A percentile compares a stretch with the other conserved stretches of the same genome.
These are phyloP conservation scores for Thamnophis sirtalis DNA, from an alignment of 2,113 vertebrate genomes.

Conservation along the genomic window DNA sequence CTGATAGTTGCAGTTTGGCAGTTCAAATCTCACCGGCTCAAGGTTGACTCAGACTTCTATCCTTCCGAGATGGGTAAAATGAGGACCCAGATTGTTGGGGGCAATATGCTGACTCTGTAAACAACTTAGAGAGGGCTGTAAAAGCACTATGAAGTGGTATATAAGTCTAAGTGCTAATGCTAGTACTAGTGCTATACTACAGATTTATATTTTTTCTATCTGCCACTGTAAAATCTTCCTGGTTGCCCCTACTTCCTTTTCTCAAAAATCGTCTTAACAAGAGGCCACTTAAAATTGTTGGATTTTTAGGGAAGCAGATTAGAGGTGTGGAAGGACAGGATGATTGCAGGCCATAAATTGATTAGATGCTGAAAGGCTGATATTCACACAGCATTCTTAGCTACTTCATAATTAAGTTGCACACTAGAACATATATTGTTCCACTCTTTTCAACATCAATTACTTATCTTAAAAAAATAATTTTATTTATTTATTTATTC, in stretches of 20 bases:
- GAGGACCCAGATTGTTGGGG: too few relatives aligned
- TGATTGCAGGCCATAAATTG: neutral
- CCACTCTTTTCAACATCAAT: neutral
- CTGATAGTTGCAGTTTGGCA: too few relatives aligned
- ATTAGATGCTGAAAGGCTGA: neutral
- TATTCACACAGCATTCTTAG: neutral
- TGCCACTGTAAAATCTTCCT: neutral
- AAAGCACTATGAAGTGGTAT: too few relatives aligned
- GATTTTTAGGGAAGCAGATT: neutral
- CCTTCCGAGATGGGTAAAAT: too few relatives aligned
- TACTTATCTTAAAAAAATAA: neutral
- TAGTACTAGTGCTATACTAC: too few relatives aligned
- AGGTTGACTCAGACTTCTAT: too few relatives aligned
- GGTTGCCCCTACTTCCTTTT: neutral
- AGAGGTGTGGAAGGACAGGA: neutral
- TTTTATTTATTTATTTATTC: too few relatives aligned
- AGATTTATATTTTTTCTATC: neutral
- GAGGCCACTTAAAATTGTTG: neutral
- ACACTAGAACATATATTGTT: neutral
- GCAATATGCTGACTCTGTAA: too few relatives aligned
- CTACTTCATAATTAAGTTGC: neutral
- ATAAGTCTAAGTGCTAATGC: too few relatives aligned
- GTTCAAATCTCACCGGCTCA: too few relatives aligned
- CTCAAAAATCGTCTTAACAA: neutral
- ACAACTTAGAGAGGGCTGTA: too few relatives aligned